These are phyloP conservation scores for Polyommatus icarus DNA, from an alignment of 2,888 invertebrate species.

Conservation along the genomic window DNA sequence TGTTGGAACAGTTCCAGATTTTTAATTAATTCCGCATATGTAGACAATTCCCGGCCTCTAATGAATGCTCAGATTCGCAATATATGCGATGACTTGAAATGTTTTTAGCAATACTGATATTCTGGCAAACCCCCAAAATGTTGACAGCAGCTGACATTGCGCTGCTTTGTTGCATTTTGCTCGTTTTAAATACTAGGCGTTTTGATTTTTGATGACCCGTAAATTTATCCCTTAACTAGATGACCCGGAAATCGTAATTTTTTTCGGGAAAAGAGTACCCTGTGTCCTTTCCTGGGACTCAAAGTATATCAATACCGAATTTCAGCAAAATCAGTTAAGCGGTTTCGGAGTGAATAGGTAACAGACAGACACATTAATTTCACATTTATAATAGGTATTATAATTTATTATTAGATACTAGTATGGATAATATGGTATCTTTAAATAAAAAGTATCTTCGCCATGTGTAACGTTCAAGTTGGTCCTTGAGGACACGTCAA, in stretches of 20 bases:
- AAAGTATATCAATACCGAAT: too few species aligned
- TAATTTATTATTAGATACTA: too few species aligned
- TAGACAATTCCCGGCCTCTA: constrained; percentile 37
- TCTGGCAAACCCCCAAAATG: constrained; percentile 6
- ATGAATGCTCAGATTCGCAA: constrained; percentile 34
- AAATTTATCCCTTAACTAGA: background rate
- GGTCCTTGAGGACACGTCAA: background rate
- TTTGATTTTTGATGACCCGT: background rate
- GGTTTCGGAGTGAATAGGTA: too few species aligned
- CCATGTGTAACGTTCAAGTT: background rate
- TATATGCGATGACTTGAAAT: constrained; percentile 27
- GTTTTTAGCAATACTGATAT: constrained; percentile 7
- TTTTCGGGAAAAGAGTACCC: too few species aligned
- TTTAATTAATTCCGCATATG: constrained; percentile 37
- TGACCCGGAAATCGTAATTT: too few species aligned
- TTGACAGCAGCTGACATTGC: background rate
- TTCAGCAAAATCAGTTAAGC: too few species aligned
- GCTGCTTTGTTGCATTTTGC: background rate
- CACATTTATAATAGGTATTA: too few species aligned
- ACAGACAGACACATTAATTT: too few species aligned
- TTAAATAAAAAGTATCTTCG: too few species aligned
- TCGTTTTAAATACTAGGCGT: background rate
- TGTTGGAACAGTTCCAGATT: constrained; percentile 35
- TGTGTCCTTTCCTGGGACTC: too few species aligned
- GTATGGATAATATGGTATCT: too few species aligned